Conservation (phyloP, 1,140 invertebrate species). For the Kradibia gibbosae region DNA sequence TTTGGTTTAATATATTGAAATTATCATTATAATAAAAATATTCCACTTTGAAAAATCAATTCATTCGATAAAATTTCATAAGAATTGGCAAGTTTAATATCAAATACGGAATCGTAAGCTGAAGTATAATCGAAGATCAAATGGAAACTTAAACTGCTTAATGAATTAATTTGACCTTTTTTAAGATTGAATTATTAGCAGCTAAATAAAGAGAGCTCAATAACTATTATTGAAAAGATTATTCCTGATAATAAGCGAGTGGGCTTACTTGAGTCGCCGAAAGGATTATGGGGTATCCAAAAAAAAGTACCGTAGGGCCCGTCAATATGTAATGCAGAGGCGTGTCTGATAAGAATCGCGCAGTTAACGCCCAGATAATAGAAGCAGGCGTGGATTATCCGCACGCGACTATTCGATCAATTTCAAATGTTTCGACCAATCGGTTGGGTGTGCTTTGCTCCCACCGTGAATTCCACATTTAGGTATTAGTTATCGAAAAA, state of each 20-base stretch:
- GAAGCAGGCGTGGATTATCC: slow-evolving; percentile 15
- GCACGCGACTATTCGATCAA: slow-evolving; percentile 10
- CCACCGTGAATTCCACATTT: background rate
- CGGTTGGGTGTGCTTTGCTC: background rate
- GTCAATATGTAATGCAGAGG: background rate
- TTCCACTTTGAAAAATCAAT: too few species aligned
- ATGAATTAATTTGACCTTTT: too few species aligned
- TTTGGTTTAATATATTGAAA: too few species aligned
- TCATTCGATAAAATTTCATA: too few species aligned
- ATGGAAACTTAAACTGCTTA: too few species aligned
- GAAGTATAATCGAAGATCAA: too few species aligned
- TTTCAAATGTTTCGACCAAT: background rate
- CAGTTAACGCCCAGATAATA: slow-evolving; percentile 8
- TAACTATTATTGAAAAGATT: too few species aligned
- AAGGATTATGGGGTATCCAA: background rate
- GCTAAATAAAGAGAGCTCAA: too few species aligned
- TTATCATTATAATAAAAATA: too few species aligned
- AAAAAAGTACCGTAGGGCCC: background rate
- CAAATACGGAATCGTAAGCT: too few species aligned
- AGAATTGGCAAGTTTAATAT: too few species aligned
- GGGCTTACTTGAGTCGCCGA: background rate
- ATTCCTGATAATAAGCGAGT: background rate
- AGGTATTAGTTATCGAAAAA: background rate
- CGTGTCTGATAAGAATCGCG: slow-evolving; percentile 12
- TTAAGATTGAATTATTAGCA: too few species aligned